phyloP scores from a whole-genome alignment of 1,140 invertebrate genomes.

The Tribolium madens region DNA sequence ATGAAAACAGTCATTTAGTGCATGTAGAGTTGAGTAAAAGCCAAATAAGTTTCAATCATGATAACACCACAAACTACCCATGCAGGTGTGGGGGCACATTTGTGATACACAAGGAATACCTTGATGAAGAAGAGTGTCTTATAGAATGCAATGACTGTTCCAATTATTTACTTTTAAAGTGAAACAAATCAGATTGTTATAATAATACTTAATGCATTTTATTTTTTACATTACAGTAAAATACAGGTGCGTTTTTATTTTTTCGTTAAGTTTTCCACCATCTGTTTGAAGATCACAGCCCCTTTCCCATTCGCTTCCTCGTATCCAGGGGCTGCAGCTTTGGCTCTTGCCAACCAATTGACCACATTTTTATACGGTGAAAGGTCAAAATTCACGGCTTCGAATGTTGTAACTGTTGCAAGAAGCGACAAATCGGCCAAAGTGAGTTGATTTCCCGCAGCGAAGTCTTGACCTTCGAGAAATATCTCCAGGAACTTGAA shows the following conservation, averaged over 20 bases:
- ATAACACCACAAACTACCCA: slow-evolving; percentile 67
- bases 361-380: slow-evolving; percentile 76
- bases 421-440: slow-evolving; percentile 78
- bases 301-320: slow-evolving; percentile 76
- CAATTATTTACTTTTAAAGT: slow-evolving; percentile 70
- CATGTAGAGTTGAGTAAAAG: slow-evolving; percentile 69
- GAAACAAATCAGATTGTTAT: neutral
- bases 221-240: neutral
- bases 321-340: slow-evolving; percentile 77
- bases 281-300: slow-evolving; percentile 63
- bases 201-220: neutral
- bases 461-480: slow-evolving; percentile 74
- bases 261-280: slow-evolving; percentile 60
- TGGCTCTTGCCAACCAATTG: slow-evolving; percentile 78
- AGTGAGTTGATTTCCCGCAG: slow-evolving; percentile 77
- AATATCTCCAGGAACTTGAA: slow-evolving; percentile 77
- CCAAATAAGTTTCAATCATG: slow-evolving; percentile 68
- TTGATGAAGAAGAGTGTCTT: slow-evolving; percentile 65
- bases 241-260: slow-evolving; percentile 49
- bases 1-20: slow-evolving; percentile 69
- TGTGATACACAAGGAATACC: slow-evolving; percentile 66
- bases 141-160: slow-evolving; percentile 77
- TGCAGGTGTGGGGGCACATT: slow-evolving; percentile 77
- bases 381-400: slow-evolving; percentile 76
- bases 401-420: slow-evolving; percentile 73